Evolutionary conservation across 2,113 vertebrate species (phyloP).

Genomic region (Stigmatopora nigra): DNA sequence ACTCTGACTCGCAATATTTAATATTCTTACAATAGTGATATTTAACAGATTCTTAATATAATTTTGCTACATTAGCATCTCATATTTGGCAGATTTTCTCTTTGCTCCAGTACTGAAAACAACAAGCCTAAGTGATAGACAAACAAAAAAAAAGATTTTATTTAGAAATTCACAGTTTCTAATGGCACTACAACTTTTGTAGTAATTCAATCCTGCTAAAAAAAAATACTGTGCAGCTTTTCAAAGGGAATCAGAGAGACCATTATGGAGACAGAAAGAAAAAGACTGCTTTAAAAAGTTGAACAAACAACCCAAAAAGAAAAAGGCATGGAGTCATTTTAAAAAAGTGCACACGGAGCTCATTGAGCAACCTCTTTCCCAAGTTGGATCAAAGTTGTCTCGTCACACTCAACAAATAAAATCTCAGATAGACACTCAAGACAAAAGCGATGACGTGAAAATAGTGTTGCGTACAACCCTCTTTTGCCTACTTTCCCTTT

Average conservation of each 20-base stretch:
- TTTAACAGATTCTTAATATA: too few species aligned
- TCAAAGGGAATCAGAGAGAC: conserved; percentile 46
- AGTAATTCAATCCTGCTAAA: conserved; percentile 77
- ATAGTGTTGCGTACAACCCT: conserved; percentile 33
- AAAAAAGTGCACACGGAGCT: conserved; percentile 87
- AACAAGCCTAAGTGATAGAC: conserved; percentile 70
- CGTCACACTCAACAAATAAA: conserved; percentile 25
- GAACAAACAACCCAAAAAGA: conserved; percentile 52
- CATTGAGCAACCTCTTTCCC: conserved; percentile 50
- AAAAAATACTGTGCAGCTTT: conserved; percentile 70
- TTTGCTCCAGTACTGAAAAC: background rate
- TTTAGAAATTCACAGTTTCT: conserved; percentile 99
- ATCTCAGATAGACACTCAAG: conserved; percentile 32
- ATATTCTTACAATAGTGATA: too few species aligned
- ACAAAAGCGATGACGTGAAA: conserved; percentile 27
- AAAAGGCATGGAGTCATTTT: conserved; percentile 77
- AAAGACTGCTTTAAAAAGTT: conserved; percentile 79
- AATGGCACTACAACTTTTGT: conserved; percentile 91
- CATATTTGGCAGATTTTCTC: too few species aligned
- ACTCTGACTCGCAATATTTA: too few species aligned
- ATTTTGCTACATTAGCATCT: background rate
- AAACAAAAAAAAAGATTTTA: conserved; percentile 82
- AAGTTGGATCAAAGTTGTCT: conserved; percentile 46
- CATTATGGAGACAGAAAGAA: conserved; percentile 48
- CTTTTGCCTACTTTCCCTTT: background rate